Percentiles rank a stretch among this genome's conserved stretches.
Evolutionary conservation across 2,113 vertebrate genomes (phyloP).

Genomic region (Tamias sibiricus): DNA sequence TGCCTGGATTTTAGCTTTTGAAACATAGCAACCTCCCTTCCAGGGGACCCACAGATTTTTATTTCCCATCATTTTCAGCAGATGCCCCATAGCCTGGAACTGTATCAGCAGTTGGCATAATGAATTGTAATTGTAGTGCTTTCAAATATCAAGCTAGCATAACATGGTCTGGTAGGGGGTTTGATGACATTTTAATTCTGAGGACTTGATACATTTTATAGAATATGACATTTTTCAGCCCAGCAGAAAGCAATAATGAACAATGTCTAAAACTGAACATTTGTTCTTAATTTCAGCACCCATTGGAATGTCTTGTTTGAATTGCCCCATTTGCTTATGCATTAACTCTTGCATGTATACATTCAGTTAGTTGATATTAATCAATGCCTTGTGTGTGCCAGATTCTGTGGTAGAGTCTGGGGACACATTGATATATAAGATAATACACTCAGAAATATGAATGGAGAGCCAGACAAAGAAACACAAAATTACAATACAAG

Average conservation of each 20-base stretch:
- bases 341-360: neutral
- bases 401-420: neutral
- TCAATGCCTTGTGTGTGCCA: neutral
- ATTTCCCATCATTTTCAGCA: conserved; percentile 55
- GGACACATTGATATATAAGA: neutral
- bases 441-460: neutral
- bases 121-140: conserved; percentile 54
- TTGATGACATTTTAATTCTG: conserved; percentile 67
- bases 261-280: conserved; percentile 18
- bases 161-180: conserved; percentile 47
- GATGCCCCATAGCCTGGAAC: conserved; percentile 64
- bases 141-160: conserved; percentile 60
- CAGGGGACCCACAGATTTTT: conserved; percentile 56
- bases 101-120: conserved; percentile 63
- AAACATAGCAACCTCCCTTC: neutral
- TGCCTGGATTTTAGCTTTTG: conserved; percentile 59
- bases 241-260: conserved; percentile 49
- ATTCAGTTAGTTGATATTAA: neutral
- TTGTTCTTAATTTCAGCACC: conserved; percentile 35
- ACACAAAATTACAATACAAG: neutral
- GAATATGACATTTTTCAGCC: conserved; percentile 61
- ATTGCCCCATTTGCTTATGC: neutral
- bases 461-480: neutral
- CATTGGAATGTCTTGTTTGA: conserved; percentile 36
- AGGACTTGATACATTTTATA: conserved; percentile 57